Evolutionary conservation across 2,888 invertebrate genomes (phyloP).

Genomic region (Tiliacea aurago): DNA sequence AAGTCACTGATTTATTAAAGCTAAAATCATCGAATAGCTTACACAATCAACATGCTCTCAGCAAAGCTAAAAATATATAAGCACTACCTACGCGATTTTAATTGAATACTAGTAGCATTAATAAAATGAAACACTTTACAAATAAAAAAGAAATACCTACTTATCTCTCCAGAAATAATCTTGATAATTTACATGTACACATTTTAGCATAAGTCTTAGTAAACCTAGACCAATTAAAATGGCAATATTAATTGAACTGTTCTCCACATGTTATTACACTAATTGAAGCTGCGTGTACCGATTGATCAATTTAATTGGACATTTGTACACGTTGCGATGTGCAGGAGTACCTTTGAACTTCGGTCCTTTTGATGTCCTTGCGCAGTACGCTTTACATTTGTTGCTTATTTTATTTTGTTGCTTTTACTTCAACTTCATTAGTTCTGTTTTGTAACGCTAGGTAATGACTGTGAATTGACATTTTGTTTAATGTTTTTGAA

Average conservation of each 20-base stretch:
- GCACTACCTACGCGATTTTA: slow-evolving; percentile 18
- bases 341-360: slow-evolving; percentile 59
- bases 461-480: slow-evolving; percentile 12
- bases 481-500: slow-evolving; percentile 2
- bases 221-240: slow-evolving; percentile 59
- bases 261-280: slow-evolving; percentile 63
- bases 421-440: slow-evolving; percentile 38
- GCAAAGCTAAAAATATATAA: neutral
- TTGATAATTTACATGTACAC: slow-evolving; percentile 47
- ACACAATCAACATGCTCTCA: slow-evolving; percentile 19
- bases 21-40: neutral
- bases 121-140: slow-evolving; percentile 13
- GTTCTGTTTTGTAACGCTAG: slow-evolving; percentile 1
- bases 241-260: slow-evolving; percentile 65
- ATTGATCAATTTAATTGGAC: slow-evolving; percentile 75
- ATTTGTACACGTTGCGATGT: slow-evolving; percentile 66
- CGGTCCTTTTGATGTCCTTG: slow-evolving; percentile 57
- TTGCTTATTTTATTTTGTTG: slow-evolving; percentile 39
- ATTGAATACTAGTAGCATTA: slow-evolving; percentile 15
- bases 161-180: slow-evolving; percentile 24
- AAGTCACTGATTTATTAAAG: neutral
- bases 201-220: slow-evolving; percentile 43
- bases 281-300: slow-evolving; percentile 71
- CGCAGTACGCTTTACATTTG: slow-evolving; percentile 28
- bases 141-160: slow-evolving; percentile 1